A percentile compares a stretch with the other conserved stretches of the same genome.
These are phyloP conservation scores for Lepidurus packardi DNA, from an alignment of 1,140 invertebrate genomes.

Conservation along the genomic window DNA sequence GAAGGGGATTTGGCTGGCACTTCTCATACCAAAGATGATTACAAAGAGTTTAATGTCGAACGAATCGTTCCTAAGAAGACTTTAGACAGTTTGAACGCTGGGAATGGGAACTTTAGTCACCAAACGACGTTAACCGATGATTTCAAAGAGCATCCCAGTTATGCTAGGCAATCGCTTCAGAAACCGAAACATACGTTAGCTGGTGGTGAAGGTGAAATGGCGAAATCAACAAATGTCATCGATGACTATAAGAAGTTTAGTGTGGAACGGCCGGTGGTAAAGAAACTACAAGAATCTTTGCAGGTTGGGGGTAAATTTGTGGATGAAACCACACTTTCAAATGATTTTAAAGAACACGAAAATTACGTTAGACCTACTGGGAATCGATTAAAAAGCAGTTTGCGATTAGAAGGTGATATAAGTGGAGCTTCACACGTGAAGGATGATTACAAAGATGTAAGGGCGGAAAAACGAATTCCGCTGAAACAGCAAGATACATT, in stretches of 20 bases:
- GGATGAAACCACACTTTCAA: background rate
- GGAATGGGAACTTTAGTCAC: background rate
- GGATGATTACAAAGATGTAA: background rate
- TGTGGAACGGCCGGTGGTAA: background rate
- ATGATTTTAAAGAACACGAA: conserved; percentile 5
- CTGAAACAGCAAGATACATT: background rate
- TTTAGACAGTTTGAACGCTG: background rate
- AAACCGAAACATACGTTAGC: background rate
- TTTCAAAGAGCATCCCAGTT: background rate
- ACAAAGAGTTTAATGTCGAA: background rate
- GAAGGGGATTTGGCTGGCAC: background rate
- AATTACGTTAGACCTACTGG: background rate
- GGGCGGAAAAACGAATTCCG: background rate
- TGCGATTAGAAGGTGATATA: background rate
- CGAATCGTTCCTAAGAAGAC: background rate
- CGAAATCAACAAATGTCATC: background rate
- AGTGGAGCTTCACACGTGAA: background rate
- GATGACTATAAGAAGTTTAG: background rate
- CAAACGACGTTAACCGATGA: background rate
- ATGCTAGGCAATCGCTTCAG: background rate
- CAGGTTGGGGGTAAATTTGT: background rate
- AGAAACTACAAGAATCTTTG: background rate
- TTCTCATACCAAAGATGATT: background rate
- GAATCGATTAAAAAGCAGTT: background rate
- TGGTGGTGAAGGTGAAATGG: background rate